Evolutionary conservation across 2,888 invertebrate species (phyloP).

Genomic region (Pachliopta kotzebuea): DNA sequence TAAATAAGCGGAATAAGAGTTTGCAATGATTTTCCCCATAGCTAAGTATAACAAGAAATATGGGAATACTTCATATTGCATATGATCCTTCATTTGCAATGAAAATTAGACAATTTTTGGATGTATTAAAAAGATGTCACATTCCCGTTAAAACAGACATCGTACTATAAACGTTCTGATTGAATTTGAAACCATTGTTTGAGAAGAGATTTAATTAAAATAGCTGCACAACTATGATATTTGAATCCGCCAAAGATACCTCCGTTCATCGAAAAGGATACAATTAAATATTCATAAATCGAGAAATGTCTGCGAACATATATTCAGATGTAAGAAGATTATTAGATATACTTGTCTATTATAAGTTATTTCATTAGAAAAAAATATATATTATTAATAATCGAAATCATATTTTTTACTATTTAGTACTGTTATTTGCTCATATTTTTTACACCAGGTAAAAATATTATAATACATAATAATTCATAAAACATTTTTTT

Average conservation of each 20-base stretch:
- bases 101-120: constrained; percentile 1
- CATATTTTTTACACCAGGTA: too few relatives aligned
- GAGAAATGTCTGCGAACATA: not conserved
- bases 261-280: not conserved
- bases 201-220: constrained; percentile 62
- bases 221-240: constrained; percentile 36
- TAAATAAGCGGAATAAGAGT: too few relatives aligned
- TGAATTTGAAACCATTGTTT: constrained; percentile 59
- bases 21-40: too few relatives aligned
- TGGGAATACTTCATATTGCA: constrained; percentile 1
- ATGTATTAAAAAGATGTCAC: not conserved
- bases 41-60: not conserved
- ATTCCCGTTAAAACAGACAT: constrained; percentile 18
- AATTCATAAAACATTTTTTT: too few relatives aligned
- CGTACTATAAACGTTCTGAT: constrained; percentile 33
- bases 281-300: constrained; percentile 7
- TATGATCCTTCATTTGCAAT: constrained; percentile 6
- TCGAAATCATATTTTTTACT: too few relatives aligned
- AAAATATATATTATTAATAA: too few relatives aligned
- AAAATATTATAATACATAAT: too few relatives aligned
- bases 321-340: too few relatives aligned
- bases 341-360: too few relatives aligned
- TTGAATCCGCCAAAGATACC: not conserved
- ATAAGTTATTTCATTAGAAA: too few relatives aligned
- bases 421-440: too few relatives aligned